phyloP scores from a whole-genome alignment of 1,140 invertebrate species.

The Orchesella cincta region DNA sequence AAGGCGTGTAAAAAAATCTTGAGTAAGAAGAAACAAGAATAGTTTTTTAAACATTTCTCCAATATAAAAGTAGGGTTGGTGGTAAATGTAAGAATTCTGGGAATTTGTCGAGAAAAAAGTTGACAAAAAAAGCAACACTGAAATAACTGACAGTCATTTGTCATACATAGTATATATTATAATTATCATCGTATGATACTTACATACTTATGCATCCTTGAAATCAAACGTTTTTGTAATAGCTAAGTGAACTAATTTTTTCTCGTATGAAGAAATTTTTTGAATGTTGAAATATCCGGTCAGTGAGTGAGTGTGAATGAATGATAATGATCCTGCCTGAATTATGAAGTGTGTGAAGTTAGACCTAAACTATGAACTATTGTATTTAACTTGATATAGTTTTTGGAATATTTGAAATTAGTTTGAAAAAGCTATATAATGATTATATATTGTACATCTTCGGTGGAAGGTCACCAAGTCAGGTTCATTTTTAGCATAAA shows the following conservation, averaged over 20 bases:
- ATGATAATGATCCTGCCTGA: neutral
- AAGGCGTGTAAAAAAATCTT: neutral
- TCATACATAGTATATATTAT: constrained; percentile 1
- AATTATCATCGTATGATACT: neutral
- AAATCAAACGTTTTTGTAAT: neutral
- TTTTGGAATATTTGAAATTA: neutral
- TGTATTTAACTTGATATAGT: neutral
- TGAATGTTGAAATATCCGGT: neutral
- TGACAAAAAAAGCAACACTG: neutral
- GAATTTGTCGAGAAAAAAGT: neutral
- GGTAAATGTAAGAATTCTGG: neutral
- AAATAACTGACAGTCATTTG: neutral
- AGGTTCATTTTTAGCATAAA: neutral
- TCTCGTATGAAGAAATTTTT: neutral
- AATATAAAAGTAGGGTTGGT: neutral
- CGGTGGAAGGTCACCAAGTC: constrained; percentile 9
- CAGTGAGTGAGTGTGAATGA: neutral
- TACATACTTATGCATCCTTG: neutral
- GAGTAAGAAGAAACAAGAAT: neutral
- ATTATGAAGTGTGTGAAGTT: neutral
- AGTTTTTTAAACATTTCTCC: constrained; percentile 13
- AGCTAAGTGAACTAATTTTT: neutral
- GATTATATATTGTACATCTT: neutral
- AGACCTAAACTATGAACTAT: neutral
- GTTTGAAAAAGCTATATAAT: neutral